Base-by-base conservation (phyloP, 1,140 invertebrate genomes). In the Cherax destructor region DNA sequence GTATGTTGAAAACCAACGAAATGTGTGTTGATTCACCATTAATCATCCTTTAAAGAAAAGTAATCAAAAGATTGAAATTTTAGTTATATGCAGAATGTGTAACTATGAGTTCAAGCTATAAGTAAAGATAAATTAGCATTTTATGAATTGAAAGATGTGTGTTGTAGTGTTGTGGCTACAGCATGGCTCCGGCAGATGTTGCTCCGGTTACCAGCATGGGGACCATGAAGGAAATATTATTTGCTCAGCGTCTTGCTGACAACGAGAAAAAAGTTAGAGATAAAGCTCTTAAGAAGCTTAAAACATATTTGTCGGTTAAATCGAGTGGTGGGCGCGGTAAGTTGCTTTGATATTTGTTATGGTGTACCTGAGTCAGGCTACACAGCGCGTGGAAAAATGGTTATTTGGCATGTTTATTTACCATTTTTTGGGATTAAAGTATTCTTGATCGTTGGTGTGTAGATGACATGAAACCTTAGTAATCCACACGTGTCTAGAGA, bases 141-240 rank as follows among this genome's bases (percentile, higher is more conserved):
- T 9, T 30, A 1, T 6, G 24, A 30, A 30, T 24, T 24, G 24
- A 11, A 24, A 74, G 69, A 2, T 74, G 69, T 74, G 21, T 4
- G n/a, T 9, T 11, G n/a, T 7, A 18, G 16, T 18, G 13, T n/a
- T 18, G 21, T 1, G 65, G 13, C 52, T 21, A 0, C 24, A 74
- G 21, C 65, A 74, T 74, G 69, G n/a, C 24, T 24, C 69, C 69
- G 3, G 6, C 69, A 5, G 24, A 3, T 1, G 24, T 74, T n/a
- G 69, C 69, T 9, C 9, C n/a, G n/a, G 6, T n/a, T 1, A 10
- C 69, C 5, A 41, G 24, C 69, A 7, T 74, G 69, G 69, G 69
- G 1, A 30, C 4, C 7, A 47, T 80, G 24, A 0, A 93, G 95
- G 72, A 95, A 95, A 87, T 94, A 95, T 3, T 95, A 95, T 93